Base-by-base conservation (phyloP, 2,888 invertebrate genomes). In the Itoplectis maculator region DNA sequence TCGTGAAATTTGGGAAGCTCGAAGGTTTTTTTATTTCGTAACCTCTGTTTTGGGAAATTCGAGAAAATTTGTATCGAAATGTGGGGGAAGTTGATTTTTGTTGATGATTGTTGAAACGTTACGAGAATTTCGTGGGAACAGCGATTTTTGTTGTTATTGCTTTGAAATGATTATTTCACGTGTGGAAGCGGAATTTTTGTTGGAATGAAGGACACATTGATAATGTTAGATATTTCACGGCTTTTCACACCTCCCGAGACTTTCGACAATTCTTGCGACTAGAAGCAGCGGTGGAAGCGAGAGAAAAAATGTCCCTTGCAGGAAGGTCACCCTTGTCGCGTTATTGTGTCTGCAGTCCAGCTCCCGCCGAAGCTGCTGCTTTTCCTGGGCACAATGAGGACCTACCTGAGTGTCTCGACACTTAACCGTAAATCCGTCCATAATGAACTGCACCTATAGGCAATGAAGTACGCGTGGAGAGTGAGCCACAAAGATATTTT, bases 331-430 rank as follows among this genome's bases (percentile, higher is more conserved):
- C 42, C 63, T 61, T 35, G 74, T 75, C 42, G 29, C 45, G n/a
- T 63, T 42, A 23, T 49, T 51, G 47, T 47, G 29, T 7, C 56
- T 70, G 23, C 37, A 59, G 72, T 35, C n/a, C 56, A n/a, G 56
- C 56, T n/a, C n/a, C n/a, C n/a, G n/a, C n/a, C n/a, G n/a, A n/a
- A n/a, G 56, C 56, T 59, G 56, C 56, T 59, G 56, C 56, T 59
- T 29, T 59, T 59, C 35, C 29, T 29, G n/a, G 35, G 5, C 56
- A 63, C 61, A 63, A 42, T 63, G 13, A 63, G 72, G 72, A 82
- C 76, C 75, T 79, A 79, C 49, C 74, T 73, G 79, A 79, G 79
- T 70, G 65, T 61, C 56, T 63, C 79, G 79, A 56, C 81, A 63
- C 73, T 68, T 75, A 11, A 79, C 74, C 78, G 78, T 78, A 61